Base-by-base conservation (phyloP, 2,888 invertebrate genomes). In the Pecten maximus region DNA sequence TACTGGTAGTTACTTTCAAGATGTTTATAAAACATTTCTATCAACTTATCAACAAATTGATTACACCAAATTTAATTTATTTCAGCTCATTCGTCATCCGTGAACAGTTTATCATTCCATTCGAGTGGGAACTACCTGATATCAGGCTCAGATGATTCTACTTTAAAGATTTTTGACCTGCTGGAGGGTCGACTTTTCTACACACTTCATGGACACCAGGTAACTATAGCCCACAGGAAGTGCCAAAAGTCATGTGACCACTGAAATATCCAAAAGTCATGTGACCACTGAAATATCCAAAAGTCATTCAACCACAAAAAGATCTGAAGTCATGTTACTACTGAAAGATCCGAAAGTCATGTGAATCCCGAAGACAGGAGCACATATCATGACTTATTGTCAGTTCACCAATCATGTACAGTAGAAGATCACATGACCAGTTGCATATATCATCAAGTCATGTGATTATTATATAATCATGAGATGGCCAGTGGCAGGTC, bases 111-210 rank as follows among this genome's bases (percentile, higher is more conserved):
- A 88, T 97, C 98, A 88, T 99, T 99, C 97, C 99, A 99, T 97
- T 98, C 98, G 0, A 98, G 97, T 96, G 99, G 99, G 23, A 98
- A 98, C 96, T 99, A 98, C 96, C 97, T 99, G 92, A 95, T 99
- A 35, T 98, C 98, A 87, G 98, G 98, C 40, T 98, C 98, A 88
- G 98, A 98, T 95, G 99, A 99, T 97, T 98, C 98, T n/a, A 98
- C 98, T 87, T 97, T 98, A 96, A 98, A 98, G 97, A 97, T 98
- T 94, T 97, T 99, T 91, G 99, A 99, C 97, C 97, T 99, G 92
- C 96, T 99, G 86, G 99, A 99, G 97, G 99, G 99, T 0, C 97
- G 98, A 94, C 98, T 98, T 60, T 98, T 98, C 95, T 99, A 98
- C 96, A 99, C 99, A 0, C 96, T 99, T 10, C 98, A 98, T 95